Percentiles rank a stretch among this genome's conserved stretches.
phyloP scores from a whole-genome alignment of 1,140 invertebrate genomes.

The Zaprionus davidi region DNA sequence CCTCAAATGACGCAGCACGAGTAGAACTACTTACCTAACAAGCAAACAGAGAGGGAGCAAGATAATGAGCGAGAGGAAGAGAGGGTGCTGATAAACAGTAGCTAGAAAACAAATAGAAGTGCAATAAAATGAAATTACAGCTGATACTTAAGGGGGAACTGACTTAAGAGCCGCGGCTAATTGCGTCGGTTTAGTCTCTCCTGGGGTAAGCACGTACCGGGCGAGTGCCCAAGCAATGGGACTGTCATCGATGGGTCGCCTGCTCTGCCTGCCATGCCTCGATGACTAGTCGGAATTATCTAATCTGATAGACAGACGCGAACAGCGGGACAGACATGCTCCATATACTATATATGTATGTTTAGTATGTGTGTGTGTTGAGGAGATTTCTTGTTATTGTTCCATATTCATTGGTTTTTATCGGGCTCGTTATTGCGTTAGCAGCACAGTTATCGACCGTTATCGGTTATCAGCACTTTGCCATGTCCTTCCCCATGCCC shows the following conservation, averaged over 20 bases:
- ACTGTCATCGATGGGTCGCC: constrained; percentile 28
- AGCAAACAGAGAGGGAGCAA: not conserved
- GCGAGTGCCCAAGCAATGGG: constrained; percentile 15
- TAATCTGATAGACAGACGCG: constrained; percentile 29
- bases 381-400: constrained; percentile 31
- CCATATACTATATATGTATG: not conserved
- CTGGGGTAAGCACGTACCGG: constrained; percentile 24
- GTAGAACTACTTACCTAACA: not conserved
- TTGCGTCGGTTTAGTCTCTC: constrained; percentile 3
- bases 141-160: constrained; percentile 6
- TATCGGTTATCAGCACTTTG: constrained; percentile 51
- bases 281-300: constrained; percentile 43
- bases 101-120: constrained; percentile 20
- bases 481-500: constrained; percentile 31
- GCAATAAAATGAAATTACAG: constrained; percentile 13
- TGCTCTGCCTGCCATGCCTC: not conserved
- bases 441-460: constrained; percentile 34
- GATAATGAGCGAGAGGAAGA: not conserved
- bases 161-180: not conserved
- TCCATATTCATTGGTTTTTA: constrained; percentile 35
- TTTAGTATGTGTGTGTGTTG: constrained; percentile 11
- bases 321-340: not conserved
- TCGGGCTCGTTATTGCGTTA: constrained; percentile 22
- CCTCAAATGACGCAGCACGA: constrained; percentile 20
- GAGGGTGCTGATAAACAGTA: constrained; percentile 9